These are phyloP conservation scores for Zaprionus obscuricornis DNA, from an alignment of 2,888 invertebrate species.

Conservation along the genomic window DNA sequence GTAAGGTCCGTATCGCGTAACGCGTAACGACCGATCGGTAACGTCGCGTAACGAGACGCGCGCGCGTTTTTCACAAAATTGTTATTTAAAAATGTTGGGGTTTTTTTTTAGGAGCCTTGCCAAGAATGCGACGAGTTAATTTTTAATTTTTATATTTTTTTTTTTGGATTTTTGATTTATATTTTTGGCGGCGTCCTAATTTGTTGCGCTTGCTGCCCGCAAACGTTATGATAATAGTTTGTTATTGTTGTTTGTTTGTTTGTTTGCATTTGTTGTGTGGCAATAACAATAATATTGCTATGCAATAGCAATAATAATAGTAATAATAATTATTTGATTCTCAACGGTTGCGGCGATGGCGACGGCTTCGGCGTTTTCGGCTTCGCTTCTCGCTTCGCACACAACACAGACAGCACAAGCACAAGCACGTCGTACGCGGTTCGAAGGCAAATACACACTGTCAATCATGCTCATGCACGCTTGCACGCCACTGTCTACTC, in stretches of 20 bases:
- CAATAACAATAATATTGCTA: constrained; percentile 56
- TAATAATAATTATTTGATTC: constrained; percentile 51
- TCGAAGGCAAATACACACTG: constrained; percentile 84
- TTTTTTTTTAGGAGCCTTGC: constrained; percentile 11
- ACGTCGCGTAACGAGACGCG: constrained; percentile 53
- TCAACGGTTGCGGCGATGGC: constrained; percentile 66
- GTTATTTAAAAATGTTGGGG: neutral
- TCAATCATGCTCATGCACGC: constrained; percentile 62
- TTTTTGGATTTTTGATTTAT: constrained; percentile 20
- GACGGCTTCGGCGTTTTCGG: constrained; percentile 65
- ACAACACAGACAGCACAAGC: constrained; percentile 76
- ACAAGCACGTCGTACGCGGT: constrained; percentile 84
- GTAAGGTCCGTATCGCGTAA: constrained; percentile 51
- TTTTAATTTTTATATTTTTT: neutral
- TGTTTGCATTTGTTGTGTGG: constrained; percentile 31
- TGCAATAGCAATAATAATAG: constrained; percentile 52
- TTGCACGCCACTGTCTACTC: constrained; percentile 52
- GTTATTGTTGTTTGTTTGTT: constrained; percentile 16
- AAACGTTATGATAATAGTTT: constrained; percentile 10
- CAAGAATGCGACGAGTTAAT: constrained; percentile 38
- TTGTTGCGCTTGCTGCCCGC: constrained; percentile 25
- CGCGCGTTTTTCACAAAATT: constrained; percentile 35
- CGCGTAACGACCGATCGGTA: constrained; percentile 54
- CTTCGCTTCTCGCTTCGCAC: constrained; percentile 70
- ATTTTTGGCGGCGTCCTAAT: constrained; percentile 31